phyloP scores from a whole-genome alignment of 2,113 vertebrate genomes.

The Oceanites oceanicus region DNA sequence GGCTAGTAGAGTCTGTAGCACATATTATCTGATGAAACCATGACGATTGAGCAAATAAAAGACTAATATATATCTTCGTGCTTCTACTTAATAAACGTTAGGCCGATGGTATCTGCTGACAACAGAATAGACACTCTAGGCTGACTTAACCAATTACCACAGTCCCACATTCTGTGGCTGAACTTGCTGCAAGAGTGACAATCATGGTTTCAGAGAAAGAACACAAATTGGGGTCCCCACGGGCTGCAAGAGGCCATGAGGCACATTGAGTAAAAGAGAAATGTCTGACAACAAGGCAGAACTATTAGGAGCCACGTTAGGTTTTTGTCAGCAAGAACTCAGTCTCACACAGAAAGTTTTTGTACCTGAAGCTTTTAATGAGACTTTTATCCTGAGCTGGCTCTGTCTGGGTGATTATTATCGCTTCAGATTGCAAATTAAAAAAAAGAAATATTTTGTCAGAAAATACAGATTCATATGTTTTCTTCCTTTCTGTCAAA shows the following conservation, averaged over 20 bases:
- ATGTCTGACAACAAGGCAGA: neutral
- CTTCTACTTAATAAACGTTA: neutral
- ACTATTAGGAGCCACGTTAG: neutral
- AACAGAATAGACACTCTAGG: neutral
- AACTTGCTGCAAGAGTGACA: neutral
- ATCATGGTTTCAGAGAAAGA: neutral
- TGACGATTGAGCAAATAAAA: neutral
- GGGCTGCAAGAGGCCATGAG: neutral
- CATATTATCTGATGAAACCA: neutral
- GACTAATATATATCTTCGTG: neutral
- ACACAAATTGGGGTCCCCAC: neutral
- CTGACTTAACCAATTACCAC: neutral
- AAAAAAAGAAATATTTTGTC: neutral
- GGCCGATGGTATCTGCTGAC: neutral
- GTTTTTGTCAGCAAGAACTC: neutral
- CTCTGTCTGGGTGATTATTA: neutral
- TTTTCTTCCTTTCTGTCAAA: neutral
- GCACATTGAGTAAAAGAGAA: neutral
- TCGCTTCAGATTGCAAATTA: neutral
- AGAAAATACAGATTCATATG: neutral
- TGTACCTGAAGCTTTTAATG: constrained; percentile 15
- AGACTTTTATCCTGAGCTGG: neutral
- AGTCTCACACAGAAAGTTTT: neutral
- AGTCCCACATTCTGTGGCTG: neutral
- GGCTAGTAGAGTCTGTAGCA: neutral